phyloP scores from a whole-genome alignment of 2,888 invertebrate genomes.

The Pinctada fucata region DNA sequence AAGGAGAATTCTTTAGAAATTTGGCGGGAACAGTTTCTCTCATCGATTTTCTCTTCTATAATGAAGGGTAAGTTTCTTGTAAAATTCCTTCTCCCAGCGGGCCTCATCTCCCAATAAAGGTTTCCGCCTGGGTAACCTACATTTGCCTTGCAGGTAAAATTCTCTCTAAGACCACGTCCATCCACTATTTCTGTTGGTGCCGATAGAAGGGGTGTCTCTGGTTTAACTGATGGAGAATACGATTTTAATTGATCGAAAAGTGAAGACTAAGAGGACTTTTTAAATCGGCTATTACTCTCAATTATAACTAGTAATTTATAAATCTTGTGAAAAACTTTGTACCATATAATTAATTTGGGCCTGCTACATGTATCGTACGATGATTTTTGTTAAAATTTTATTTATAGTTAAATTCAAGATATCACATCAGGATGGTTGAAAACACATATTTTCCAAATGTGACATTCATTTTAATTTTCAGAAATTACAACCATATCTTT shows the following conservation, averaged over 20 bases:
- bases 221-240: constrained; percentile 40
- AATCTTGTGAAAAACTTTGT: too few species aligned
- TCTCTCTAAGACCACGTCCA: constrained; percentile 27
- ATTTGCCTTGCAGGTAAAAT: constrained; percentile 45
- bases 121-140: constrained; percentile 48
- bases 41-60: constrained; percentile 9
- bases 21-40: constrained; percentile 15
- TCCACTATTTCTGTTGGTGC: constrained; percentile 48
- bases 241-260: background rate
- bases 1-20: constrained; percentile 38
- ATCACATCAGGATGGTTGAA: too few species aligned
- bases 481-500: too few species aligned
- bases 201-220: constrained; percentile 43
- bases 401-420: too few species aligned
- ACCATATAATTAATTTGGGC: too few species aligned
- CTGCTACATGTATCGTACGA: too few species aligned
- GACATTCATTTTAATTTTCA: too few species aligned
- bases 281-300: too few species aligned
- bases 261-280: background rate
- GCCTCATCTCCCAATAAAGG: constrained; percentile 38
- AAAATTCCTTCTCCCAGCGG: constrained; percentile 34
- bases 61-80: constrained; percentile 13
- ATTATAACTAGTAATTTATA: too few species aligned
- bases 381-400: too few species aligned
- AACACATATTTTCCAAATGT: too few species aligned